Evolutionary conservation across 2,888 invertebrate genomes (phyloP).

Genomic region (Phlogophora meticulosa): DNA sequence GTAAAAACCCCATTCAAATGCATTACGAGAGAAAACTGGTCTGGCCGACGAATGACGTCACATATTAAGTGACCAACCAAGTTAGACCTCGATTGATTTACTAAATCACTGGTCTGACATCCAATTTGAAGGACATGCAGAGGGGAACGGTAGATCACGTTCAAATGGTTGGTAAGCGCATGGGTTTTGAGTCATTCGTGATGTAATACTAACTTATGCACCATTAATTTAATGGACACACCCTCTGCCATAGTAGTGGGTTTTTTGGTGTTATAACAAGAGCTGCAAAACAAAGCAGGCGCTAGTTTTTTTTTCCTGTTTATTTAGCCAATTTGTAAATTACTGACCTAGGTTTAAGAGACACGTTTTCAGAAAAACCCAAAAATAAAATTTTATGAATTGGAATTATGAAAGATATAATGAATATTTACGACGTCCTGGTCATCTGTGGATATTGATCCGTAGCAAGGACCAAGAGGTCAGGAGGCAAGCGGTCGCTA

Average conservation of each 20-base stretch:
- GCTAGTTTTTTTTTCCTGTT: constrained; percentile 34
- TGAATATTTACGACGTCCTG: too few species aligned
- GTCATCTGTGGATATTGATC: too few species aligned
- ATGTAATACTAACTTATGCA: constrained; percentile 57
- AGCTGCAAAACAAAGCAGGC: constrained; percentile 38
- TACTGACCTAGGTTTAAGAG: constrained; percentile 22
- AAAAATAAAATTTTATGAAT: too few species aligned
- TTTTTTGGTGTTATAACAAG: constrained; percentile 32
- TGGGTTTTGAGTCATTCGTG: constrained; percentile 50
- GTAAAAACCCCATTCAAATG: constrained; percentile 71
- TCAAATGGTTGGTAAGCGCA: constrained; percentile 3
- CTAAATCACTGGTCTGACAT: constrained; percentile 15
- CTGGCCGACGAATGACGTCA: constrained; percentile 66
- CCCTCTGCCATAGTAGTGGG: constrained; percentile 59
- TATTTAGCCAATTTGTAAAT: constrained; percentile 1
- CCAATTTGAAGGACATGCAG: background rate
- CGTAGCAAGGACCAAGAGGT: too few species aligned
- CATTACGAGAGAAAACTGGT: constrained; percentile 54
- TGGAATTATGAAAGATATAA: background rate
- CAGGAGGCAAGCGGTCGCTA: too few species aligned
- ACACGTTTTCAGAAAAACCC: constrained; percentile 1
- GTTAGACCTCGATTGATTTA: constrained; percentile 47
- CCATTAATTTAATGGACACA: constrained; percentile 63
- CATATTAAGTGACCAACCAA: constrained; percentile 54
- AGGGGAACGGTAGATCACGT: constrained; percentile 16